Conservation (phyloP, 2,888 invertebrate genomes). For the Hydraecia micacea region DNA sequence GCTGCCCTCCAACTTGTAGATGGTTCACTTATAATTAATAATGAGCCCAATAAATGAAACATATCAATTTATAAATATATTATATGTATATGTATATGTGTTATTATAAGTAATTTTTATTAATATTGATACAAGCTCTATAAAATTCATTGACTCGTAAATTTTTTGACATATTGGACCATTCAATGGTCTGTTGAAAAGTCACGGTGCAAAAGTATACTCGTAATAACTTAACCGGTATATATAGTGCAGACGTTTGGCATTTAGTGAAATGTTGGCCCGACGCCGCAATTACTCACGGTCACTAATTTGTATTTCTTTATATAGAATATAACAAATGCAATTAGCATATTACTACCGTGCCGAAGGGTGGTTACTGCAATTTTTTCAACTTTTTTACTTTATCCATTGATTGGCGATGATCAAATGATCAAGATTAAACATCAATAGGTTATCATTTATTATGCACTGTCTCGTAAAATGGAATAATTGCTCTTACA, state of each 20-base stretch:
- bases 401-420: conserved; percentile 76
- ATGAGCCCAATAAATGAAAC: conserved; percentile 13
- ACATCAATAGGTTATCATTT: conserved; percentile 66
- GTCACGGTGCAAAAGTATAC: conserved; percentile 14
- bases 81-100: not conserved
- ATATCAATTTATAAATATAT: conserved; percentile 11
- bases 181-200: conserved; percentile 23
- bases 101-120: conserved; percentile 14
- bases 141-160: not conserved
- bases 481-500: conserved; percentile 36
- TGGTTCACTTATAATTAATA: conserved; percentile 34
- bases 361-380: conserved; percentile 67
- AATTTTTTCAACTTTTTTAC: conserved; percentile 68
- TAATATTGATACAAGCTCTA: not conserved
- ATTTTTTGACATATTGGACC: conserved; percentile 12
- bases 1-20: conserved; percentile 11
- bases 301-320: conserved; percentile 67
- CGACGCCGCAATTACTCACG: conserved; percentile 69
- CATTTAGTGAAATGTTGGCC: conserved; percentile 73
- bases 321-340: conserved; percentile 74
- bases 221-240: conserved; percentile 57
- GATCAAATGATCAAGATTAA: conserved; percentile 78
- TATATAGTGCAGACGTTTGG: conserved; percentile 65
- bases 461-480: conserved; percentile 43
- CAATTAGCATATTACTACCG: conserved; percentile 75